Evolutionary conservation across 2,797 vertebrate species (phyloP).

Genomic region (Esox lucius): DNA sequence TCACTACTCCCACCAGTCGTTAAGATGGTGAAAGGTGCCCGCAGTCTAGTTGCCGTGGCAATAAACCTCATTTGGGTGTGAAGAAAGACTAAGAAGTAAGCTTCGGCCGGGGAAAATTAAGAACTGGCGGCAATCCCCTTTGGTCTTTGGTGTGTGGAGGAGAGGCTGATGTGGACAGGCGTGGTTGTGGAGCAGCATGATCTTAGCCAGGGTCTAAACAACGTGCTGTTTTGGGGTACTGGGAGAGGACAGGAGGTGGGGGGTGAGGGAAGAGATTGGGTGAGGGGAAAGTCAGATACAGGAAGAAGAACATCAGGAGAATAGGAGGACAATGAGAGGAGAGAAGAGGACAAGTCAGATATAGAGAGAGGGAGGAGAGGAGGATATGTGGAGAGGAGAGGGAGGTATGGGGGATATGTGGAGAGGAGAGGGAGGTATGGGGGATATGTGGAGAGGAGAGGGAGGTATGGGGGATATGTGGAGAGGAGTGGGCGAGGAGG

Average conservation of each 20-base stretch:
- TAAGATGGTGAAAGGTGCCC: not conserved
- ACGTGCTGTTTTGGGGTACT: no score
- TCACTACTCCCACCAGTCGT: not conserved
- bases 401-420: not conserved
- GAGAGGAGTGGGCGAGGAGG: slow-evolving; percentile 10
- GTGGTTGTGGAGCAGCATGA: no score
- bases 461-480: not conserved
- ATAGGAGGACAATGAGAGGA: no score
- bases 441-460: not conserved
- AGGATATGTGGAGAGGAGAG: no score
- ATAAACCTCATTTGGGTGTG: not conserved
- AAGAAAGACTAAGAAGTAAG: not conserved
- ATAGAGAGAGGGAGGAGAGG: no score
- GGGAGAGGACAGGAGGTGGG: not conserved
- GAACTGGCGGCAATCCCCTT: not conserved
- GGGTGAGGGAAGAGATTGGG: no score
- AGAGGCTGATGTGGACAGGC: no score
- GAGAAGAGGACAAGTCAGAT: no score
- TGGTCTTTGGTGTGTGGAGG: no score
- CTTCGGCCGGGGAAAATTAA: not conserved
- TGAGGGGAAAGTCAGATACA: no score
- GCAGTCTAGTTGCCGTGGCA: not conserved
- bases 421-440: not conserved
- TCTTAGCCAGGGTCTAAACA: no score
- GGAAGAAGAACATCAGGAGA: no score